Evolutionary conservation across 2,113 vertebrate genomes (phyloP).

Genomic region (Ictalurus punctatus): DNA sequence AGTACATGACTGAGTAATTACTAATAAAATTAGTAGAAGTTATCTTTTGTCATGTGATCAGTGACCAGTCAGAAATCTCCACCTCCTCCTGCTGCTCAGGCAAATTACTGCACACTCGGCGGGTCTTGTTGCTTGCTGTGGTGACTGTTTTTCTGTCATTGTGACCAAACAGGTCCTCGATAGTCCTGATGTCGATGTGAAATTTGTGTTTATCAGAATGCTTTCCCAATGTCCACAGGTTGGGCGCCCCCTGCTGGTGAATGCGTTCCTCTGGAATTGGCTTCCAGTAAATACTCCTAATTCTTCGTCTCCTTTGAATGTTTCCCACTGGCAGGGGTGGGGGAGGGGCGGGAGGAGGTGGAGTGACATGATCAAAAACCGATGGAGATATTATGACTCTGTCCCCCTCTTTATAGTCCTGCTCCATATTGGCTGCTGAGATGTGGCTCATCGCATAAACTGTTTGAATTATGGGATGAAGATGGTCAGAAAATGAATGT

Average conservation of each 20-base stretch:
- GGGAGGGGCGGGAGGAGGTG: slow-evolving; percentile 39
- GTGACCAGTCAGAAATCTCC: slow-evolving; percentile 38
- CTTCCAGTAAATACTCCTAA: slow-evolving; percentile 94
- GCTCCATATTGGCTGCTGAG: slow-evolving; percentile 78
- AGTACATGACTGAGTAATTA: background rate
- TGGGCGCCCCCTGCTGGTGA: slow-evolving; percentile 80
- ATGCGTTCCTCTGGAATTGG: slow-evolving; percentile 88
- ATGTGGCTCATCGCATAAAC: slow-evolving; percentile 87
- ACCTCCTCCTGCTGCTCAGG: slow-evolving; percentile 83
- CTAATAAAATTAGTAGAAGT: slow-evolving; percentile 20
- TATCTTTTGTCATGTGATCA: background rate
- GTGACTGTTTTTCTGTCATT: slow-evolving; percentile 63
- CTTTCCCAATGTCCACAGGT: slow-evolving; percentile 86
- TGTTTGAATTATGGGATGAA: background rate
- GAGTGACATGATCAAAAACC: slow-evolving; percentile 26
- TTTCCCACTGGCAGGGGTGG: slow-evolving; percentile 65
- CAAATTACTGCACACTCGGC: slow-evolving; percentile 65
- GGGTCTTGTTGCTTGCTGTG: background rate
- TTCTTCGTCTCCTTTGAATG: slow-evolving; percentile 73
- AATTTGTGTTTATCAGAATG: slow-evolving; percentile 70
- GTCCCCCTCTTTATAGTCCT: slow-evolving; percentile 69
- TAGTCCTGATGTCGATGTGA: slow-evolving; percentile 82
- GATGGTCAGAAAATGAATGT: slow-evolving; percentile 1
- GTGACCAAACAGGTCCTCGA: slow-evolving; percentile 91
- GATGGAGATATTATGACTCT: slow-evolving; percentile 58